Conservation (phyloP, 2,113 vertebrate genomes). For the Zosterops borbonicus region DNA sequence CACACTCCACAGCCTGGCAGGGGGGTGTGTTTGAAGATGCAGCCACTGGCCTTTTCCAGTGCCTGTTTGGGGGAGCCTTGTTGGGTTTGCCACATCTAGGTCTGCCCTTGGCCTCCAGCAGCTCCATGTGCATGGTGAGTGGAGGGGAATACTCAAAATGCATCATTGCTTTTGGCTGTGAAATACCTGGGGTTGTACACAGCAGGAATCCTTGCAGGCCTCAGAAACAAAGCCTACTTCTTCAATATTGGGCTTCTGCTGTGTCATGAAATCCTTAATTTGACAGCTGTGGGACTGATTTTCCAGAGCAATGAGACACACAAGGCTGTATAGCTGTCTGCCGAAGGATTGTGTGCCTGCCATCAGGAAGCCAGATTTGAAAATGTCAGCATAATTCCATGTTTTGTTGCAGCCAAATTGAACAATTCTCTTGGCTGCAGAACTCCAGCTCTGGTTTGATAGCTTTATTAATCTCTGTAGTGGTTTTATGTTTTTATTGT, state of each 20-base stretch:
- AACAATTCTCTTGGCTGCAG: background rate
- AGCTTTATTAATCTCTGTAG: background rate
- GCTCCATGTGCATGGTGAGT: rapidly evolving
- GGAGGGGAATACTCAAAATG: background rate
- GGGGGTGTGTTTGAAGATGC: background rate
- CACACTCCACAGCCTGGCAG: background rate
- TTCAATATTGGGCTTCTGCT: background rate
- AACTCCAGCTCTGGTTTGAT: background rate
- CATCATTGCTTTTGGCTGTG: background rate
- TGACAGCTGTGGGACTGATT: background rate
- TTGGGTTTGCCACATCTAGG: background rate
- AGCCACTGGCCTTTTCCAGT: background rate
- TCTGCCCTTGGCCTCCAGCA: background rate
- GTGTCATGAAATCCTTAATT: background rate
- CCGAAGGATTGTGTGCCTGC: background rate
- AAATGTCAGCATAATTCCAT: background rate
- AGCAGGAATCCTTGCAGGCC: background rate
- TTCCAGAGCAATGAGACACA: background rate
- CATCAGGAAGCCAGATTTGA: background rate
- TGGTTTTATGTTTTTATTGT: background rate
- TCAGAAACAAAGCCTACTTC: rapidly evolving
- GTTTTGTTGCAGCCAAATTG: background rate
- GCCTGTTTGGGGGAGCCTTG: too few relatives aligned
- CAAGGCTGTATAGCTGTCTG: background rate
- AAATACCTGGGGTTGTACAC: rapidly evolving